These are phyloP conservation scores for Synanthedon tipuliformis DNA, from an alignment of 2,888 invertebrate species.

Conservation along the genomic window DNA sequence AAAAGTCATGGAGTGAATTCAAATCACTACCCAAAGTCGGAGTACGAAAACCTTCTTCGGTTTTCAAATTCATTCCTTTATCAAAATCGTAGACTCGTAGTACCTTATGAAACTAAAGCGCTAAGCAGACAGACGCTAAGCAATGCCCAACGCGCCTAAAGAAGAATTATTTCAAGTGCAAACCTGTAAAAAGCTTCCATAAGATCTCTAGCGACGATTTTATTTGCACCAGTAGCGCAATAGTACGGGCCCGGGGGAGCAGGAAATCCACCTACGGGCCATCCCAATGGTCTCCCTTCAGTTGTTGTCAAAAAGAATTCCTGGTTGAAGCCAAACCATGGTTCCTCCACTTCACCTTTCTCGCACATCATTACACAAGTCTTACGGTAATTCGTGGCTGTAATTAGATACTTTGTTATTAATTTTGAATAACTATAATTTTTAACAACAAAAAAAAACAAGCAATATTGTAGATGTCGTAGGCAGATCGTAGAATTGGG, in stretches of 20 bases:
- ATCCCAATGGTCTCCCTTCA: constrained; percentile 75
- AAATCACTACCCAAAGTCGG: no score
- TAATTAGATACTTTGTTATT: background rate
- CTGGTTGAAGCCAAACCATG: constrained; percentile 83
- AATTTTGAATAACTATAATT: background rate
- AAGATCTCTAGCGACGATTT: constrained; percentile 82
- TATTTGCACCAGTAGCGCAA: constrained; percentile 84
- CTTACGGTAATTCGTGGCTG: constrained; percentile 49
- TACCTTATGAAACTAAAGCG: no score
- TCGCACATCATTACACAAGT: constrained; percentile 62
- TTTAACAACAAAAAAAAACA: no score
- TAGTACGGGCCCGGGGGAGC: constrained; percentile 84
- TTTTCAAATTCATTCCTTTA: no score
- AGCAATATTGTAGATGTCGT: no score
- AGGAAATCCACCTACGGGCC: constrained; percentile 78
- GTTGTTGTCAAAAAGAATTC: constrained; percentile 56
- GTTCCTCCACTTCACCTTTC: constrained; percentile 70
- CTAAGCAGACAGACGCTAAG: no score
- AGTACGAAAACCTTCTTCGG: no score
- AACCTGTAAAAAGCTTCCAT: constrained; percentile 79
- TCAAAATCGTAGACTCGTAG: no score
- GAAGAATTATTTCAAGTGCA: background rate
- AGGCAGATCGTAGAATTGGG: no score
- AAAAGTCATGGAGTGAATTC: no score
- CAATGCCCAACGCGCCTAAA: no score